Evolutionary conservation across 2,888 invertebrate genomes (phyloP), one percentile per base, ranked within the genome.

Genomic region (Ptilodon capucinus): DNA sequence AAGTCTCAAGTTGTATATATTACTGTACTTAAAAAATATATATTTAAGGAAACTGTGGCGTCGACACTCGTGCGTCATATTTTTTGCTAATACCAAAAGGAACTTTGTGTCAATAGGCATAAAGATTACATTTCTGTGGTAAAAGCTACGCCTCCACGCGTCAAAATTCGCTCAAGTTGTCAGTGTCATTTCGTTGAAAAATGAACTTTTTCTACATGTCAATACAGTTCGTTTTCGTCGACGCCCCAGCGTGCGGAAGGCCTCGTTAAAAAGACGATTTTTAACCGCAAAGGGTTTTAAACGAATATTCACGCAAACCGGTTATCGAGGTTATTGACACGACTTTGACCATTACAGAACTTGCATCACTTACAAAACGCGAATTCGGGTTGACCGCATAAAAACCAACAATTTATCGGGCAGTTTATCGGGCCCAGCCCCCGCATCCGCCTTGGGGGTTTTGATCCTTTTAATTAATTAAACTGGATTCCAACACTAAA

Each of bases 241-340:
- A n/a, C n/a, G n/a, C n/a, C n/a, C n/a, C n/a, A n/a, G n/a, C n/a
- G n/a, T n/a, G n/a, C n/a, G n/a, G n/a, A n/a, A n/a, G n/a, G n/a
- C n/a, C 48, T 50, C 18, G 16, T 48, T 30, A 17, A 42, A 44
- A 41, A 9, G 16, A 40, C 43, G 44, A 51, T 48, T 40, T 50
- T 40, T 53, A 56, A 63, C 63, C 47, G 58, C 54, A 47, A 71
- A 71, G 73, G 71, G 70, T 70, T 67, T 68, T 53, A 60, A 68
- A 64, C 57, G 60, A 75, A 62, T 75, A 72, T 64, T 68, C 66
- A 55, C 52, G 14, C 42, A 49, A 81, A 82, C 87, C 73, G 66
- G 85, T 84, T 74, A 42, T 45, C 44, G 53, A 67, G 86, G 81
- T 58, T 86, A 81, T 72, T 80, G 86, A 85, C 86, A 70, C 74